A percentile compares a stretch with the other conserved stretches of the same genome.
phyloP scores from a whole-genome alignment of 2,888 invertebrate species.

The Carcina quercana region DNA sequence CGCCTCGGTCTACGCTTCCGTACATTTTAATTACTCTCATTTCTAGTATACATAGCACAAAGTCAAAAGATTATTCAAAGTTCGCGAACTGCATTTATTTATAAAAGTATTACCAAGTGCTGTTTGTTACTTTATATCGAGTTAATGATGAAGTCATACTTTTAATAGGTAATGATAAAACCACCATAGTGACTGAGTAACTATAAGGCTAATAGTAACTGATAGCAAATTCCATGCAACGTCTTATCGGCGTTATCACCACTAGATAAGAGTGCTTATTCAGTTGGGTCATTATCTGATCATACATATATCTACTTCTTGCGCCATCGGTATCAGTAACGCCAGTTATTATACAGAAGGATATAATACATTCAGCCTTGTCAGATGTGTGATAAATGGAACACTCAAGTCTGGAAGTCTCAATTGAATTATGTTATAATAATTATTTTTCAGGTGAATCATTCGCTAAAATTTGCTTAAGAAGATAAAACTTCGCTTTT shows the following conservation, averaged over 20 bases:
- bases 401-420: slow-evolving; percentile 23
- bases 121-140: no score
- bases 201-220: slow-evolving; percentile 8
- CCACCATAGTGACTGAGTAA: slow-evolving; percentile 4
- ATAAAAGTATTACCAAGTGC: no score
- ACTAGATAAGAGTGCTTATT: slow-evolving; percentile 50
- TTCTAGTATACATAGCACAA: no score
- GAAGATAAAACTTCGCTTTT: no score
- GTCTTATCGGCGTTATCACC: slow-evolving; percentile 31
- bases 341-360: slow-evolving; percentile 6
- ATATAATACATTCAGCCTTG: slow-evolving; percentile 20
- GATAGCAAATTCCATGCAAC: slow-evolving; percentile 5
- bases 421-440: slow-evolving; percentile 4
- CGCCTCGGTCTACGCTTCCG: no score
- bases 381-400: slow-evolving; percentile 29
- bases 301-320: slow-evolving; percentile 31
- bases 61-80: no score
- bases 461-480: neutral
- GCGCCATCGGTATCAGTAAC: slow-evolving; percentile 11
- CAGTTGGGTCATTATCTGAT: slow-evolving; percentile 63
- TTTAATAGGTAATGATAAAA: slow-evolving; percentile 3
- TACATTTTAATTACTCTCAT: no score
- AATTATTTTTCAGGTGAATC: slow-evolving; percentile 5
- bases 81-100: no score
- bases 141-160: slow-evolving; percentile 4